Conservation (phyloP, 1,140 invertebrate genomes). For the Bombus turneri region DNA sequence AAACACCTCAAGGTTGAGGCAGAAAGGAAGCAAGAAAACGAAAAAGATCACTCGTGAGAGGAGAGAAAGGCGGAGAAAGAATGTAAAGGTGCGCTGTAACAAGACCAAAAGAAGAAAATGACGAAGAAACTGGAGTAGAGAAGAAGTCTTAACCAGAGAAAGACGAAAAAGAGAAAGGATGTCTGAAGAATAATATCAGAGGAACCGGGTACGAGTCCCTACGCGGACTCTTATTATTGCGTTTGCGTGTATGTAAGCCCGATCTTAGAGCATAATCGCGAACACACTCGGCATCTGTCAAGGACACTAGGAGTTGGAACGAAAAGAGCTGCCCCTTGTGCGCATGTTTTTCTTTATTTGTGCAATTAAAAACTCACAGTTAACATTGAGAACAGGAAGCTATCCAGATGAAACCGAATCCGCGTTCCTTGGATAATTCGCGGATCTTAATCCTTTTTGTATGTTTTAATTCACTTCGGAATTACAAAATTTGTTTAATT, state of each 20-base stretch:
- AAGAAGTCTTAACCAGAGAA: conserved; percentile 15
- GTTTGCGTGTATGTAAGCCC: conserved; percentile 16
- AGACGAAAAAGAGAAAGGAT: conserved; percentile 20
- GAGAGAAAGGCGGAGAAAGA: neutral
- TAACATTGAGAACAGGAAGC: neutral
- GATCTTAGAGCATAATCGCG: conserved; percentile 16
- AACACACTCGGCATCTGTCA: conserved; percentile 27
- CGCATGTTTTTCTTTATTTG: neutral
- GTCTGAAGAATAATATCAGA: conserved; percentile 30
- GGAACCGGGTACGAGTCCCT: conserved; percentile 20
- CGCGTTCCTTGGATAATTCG: neutral
- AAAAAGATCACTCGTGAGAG: neutral
- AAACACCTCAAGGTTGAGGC: neutral
- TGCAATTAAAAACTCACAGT: conserved; percentile 22
- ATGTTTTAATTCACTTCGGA: neutral
- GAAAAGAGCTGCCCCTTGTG: neutral
- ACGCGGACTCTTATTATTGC: conserved; percentile 24
- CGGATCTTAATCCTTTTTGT: neutral
- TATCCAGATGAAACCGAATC: neutral
- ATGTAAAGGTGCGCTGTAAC: no score
- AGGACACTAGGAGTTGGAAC: conserved; percentile 6
- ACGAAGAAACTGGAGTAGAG: conserved; percentile 7
- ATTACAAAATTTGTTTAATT: no score
- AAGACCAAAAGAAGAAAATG: neutral
- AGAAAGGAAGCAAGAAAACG: neutral